Evolutionary conservation across 2,113 vertebrate genomes (phyloP).

Genomic region (Pipa parva): DNA sequence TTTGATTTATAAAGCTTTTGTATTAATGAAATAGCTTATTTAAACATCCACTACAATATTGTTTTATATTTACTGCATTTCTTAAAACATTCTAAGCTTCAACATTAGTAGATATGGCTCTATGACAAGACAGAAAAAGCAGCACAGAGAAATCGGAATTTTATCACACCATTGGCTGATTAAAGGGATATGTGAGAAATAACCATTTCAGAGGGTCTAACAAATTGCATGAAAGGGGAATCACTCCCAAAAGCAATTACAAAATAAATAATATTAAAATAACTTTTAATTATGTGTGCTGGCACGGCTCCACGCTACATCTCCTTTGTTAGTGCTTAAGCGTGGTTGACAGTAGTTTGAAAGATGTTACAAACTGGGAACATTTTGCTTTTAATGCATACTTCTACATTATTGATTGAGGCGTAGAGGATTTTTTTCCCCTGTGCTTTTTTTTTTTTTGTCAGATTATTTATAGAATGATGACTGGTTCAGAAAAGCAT

Average conservation of each 20-base stretch:
- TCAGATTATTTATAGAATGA: constrained; percentile 8
- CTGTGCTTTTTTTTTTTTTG: not conserved
- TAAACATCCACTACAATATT: no score
- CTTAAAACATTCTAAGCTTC: no score
- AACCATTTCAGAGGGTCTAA: constrained; percentile 5
- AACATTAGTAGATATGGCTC: no score
- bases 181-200: constrained; percentile 14
- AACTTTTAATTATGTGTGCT: constrained; percentile 36
- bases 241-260: constrained; percentile 36
- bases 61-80: no score
- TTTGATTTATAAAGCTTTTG: no score
- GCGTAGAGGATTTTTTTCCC: not conserved
- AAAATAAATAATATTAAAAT: constrained; percentile 41
- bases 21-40: no score
- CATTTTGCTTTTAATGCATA: constrained; percentile 17
- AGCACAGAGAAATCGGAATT: constrained; percentile 11
- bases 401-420: constrained; percentile 3
- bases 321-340: constrained; percentile 32
- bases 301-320: constrained; percentile 20
- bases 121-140: not conserved
- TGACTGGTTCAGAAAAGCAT: not conserved
- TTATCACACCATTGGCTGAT: constrained; percentile 34
- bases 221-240: constrained; percentile 27
- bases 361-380: constrained; percentile 21
- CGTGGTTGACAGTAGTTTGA: constrained; percentile 18